Percentiles rank a stretch among this genome's conserved stretches.
phyloP scores from a whole-genome alignment of 1,140 invertebrate species.

The Lucilia cuprina region DNA sequence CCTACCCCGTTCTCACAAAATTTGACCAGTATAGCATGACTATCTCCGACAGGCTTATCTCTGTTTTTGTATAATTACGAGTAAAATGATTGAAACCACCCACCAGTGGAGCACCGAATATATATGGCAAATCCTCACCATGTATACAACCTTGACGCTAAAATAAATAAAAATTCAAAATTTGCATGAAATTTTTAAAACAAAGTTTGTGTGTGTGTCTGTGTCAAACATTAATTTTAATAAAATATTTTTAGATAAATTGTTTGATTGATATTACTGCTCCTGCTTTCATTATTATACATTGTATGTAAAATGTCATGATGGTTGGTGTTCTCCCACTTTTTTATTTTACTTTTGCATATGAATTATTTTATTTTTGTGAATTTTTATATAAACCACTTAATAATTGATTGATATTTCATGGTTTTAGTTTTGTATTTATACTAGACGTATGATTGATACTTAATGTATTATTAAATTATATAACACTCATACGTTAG shows the following conservation, averaged over 20 bases:
- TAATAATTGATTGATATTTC: slow-evolving; percentile 16
- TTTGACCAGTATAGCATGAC: slow-evolving; percentile 96
- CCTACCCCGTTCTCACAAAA: slow-evolving; percentile 96
- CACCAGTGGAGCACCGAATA: slow-evolving; percentile 84
- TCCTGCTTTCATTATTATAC: no score
- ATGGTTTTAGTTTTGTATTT: not conserved
- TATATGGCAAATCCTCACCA: slow-evolving; percentile 91
- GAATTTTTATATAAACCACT: not conserved
- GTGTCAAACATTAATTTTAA: not conserved
- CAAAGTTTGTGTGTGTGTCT: not conserved
- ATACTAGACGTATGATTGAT: slow-evolving; percentile 11
- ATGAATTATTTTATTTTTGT: not conserved
- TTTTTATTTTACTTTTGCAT: not conserved
- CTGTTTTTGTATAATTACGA: slow-evolving; percentile 88
- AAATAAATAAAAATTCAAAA: slow-evolving; percentile 21
- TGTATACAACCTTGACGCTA: slow-evolving; percentile 87
- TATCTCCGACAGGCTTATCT: slow-evolving; percentile 87
- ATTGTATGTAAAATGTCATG: not conserved
- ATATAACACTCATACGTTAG: not conserved
- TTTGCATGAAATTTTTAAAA: not conserved
- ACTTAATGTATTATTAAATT: not conserved
- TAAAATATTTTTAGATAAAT: not conserved
- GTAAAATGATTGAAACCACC: slow-evolving; percentile 83
- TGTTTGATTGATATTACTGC: not conserved
- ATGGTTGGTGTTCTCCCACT: not conserved